Evolutionary conservation across 2,113 vertebrate species (phyloP), one percentile per base, ranked within the genome.

Genomic region (Lasiurus cinereus): DNA sequence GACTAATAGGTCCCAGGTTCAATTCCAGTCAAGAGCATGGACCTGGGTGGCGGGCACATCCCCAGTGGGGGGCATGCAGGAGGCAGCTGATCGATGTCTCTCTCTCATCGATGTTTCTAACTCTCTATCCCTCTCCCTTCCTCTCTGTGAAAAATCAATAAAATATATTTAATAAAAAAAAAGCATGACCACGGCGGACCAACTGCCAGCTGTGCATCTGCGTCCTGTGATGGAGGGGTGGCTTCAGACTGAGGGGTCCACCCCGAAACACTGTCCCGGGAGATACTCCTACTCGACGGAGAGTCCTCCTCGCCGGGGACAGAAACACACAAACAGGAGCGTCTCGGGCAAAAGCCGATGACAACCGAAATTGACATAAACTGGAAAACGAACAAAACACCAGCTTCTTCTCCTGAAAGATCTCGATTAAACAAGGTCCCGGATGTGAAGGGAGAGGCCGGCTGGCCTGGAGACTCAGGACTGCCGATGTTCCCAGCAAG

Each of bases 261-360:
- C 21, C 31, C 50, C 79, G 73, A 93, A 92, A 86, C 8, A 46
- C 29, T 27, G 90, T 48, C 8, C 36, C 95, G 56, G 88, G 62
- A 64, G 93, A 80, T 73, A 43, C 2, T 83, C 15, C 31, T 82
- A 50, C 54, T 54, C 43, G 80, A 89, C 8, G 31, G 22, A 27
- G 43, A 79, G 29, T 83, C 59, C 79, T 48, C 43, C 59, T 76
- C 72, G 89, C 80, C 10, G 66, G 2, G 59, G 78, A 69, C 59
- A 87, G 72, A 95, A 89, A 83, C 10, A 22, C 6, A 22, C 19
- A 1, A 66, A 39, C 11, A 72, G 78, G 43, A 56, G 13, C 64
- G 48, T 70, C 21, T 90, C 62, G 48, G 73, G 43, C 4, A 43
- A 54, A 73, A 46, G 22, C 27, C 22, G 8, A 31, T 83, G 24